Base-by-base conservation (phyloP, 1,140 invertebrate genomes). In the Formica exsecta region DNA sequence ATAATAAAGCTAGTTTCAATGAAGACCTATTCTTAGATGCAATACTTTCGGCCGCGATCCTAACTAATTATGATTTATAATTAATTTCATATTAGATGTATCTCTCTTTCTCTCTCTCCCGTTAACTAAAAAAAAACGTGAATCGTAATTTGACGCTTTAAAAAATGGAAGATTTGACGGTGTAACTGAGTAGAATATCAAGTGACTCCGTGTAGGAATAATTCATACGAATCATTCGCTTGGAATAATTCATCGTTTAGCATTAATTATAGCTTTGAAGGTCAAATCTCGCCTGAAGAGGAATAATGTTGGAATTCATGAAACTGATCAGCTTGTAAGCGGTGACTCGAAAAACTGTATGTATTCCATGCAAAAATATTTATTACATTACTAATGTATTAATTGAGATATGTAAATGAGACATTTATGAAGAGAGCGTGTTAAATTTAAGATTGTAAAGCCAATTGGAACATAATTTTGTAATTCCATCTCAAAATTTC, bases 211-310 rank as follows among this genome's bases (percentile, higher is more conserved):
- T 19, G 51, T 38, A 41, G 44, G 77, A 86, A 86, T 85, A 87
- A 89, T 87, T 90, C 68, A 66, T 79, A 75, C 57, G 32, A 83
- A 68, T 65, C 57, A 74, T 62, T 73, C 89, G 74, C 79, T 38
- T 59, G 73, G 89, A 90, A 90, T 90, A 90, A 90, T 90, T 90
- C 85, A 90, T 87, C 36, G 16, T n/a, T 54, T 59, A 22, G 59
- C 62, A 51, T 88, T 80, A 85, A 77, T 87, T 87, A 85, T 32
- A 61, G 19, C 62, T 19, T 66, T 25, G 87, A 89, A 88, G 88
- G 88, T 76, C 85, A 57, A 48, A 57, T 48, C 48, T 19, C 36
- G 77, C n/a, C 57, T 29, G 22, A 62, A 73, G 66, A 83, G 38
- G 29, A 74, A 74, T 48, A 57, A 6, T 48, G 44, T 61, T 73